These are phyloP conservation scores for Lysandra bellargus DNA, from an alignment of 2,888 invertebrate species.

Conservation along the genomic window DNA sequence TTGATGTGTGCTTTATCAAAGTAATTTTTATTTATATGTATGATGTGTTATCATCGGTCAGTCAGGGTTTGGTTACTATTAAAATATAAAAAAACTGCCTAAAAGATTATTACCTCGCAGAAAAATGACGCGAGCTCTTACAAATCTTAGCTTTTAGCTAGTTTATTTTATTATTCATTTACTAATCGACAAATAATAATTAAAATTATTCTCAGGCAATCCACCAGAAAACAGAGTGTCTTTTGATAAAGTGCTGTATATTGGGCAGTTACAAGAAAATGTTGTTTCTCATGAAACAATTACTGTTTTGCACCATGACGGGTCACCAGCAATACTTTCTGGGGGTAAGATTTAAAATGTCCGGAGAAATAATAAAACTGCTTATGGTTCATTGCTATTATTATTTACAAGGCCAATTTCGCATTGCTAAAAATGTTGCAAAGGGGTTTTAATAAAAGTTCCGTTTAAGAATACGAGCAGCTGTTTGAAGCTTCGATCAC, in stretches of 20 bases:
- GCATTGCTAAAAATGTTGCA: slow-evolving; percentile 1
- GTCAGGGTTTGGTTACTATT: too few relatives aligned
- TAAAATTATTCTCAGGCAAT: not conserved
- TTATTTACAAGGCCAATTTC: not conserved
- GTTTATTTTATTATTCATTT: too few relatives aligned
- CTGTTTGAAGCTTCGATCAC: slow-evolving; percentile 49
- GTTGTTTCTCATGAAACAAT: slow-evolving; percentile 58
- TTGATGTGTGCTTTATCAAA: too few relatives aligned
- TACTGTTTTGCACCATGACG: slow-evolving; percentile 50
- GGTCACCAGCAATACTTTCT: slow-evolving; percentile 48
- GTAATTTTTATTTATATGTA: too few relatives aligned
- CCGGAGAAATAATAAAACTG: not conserved
- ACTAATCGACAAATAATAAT: not conserved
- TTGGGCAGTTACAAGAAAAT: slow-evolving; percentile 50
- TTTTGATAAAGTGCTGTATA: slow-evolving; percentile 60
- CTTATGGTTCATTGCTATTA: not conserved
- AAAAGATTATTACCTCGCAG: too few relatives aligned
- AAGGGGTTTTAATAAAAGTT: slow-evolving; percentile 29
- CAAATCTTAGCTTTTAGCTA: too few relatives aligned
- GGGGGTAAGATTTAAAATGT: slow-evolving; percentile 52
- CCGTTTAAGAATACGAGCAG: slow-evolving; percentile 50
- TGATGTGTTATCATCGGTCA: too few relatives aligned
- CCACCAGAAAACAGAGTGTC: slow-evolving; percentile 40
- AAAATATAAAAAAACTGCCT: too few relatives aligned
- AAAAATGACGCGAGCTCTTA: too few relatives aligned